Percentiles rank a stretch among this genome's conserved stretches.
Conservation (phyloP, 2,113 vertebrate species). For the Lycocorax pyrrhopterus region DNA sequence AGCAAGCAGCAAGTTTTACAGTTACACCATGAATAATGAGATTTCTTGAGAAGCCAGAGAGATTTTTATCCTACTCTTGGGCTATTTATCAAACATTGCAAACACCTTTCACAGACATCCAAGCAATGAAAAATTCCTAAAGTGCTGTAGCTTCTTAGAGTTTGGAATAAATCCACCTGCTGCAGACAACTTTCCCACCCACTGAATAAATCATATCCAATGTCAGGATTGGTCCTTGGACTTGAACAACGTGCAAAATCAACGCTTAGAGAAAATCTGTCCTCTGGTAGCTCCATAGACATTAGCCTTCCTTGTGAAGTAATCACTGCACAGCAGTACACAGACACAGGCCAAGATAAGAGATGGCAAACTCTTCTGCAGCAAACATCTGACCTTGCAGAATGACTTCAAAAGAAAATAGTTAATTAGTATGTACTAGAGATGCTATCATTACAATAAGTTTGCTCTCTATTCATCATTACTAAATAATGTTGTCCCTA, state of each 20-base stretch:
- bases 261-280: neutral
- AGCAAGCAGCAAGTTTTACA: neutral
- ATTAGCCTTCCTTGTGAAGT: neutral
- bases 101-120: neutral
- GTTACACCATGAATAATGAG: neutral
- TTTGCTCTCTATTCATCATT: neutral
- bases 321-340: neutral
- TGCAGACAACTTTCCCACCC: neutral
- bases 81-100: neutral
- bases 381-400: neutral
- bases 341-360: neutral
- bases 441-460: neutral
- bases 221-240: neutral
- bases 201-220: neutral
- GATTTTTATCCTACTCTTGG: neutral
- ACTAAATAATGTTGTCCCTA: neutral
- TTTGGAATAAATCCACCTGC: neutral
- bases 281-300: neutral
- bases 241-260: neutral
- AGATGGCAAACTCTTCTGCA: neutral
- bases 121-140: neutral
- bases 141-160: neutral
- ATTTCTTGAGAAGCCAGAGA: neutral
- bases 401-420: neutral
- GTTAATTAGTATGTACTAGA: neutral